Conservation (phyloP, 2,888 invertebrate genomes). For the Plebejus argus region DNA sequence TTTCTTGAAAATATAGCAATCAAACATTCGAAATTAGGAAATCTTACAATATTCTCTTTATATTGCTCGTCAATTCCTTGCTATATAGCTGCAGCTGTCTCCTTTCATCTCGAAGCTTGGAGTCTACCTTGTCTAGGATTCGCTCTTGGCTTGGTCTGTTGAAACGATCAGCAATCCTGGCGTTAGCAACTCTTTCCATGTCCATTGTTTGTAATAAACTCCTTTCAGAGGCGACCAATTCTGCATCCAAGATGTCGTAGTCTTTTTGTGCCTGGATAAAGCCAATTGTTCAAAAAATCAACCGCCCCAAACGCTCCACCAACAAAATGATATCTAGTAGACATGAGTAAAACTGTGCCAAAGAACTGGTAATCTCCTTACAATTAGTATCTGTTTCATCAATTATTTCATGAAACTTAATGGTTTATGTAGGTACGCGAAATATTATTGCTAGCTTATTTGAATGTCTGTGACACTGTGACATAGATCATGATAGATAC, state of each 20-base stretch:
- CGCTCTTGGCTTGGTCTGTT: conserved; percentile 84
- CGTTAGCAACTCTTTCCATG: conserved; percentile 85
- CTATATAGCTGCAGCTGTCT: conserved; percentile 80
- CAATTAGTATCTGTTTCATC: no score
- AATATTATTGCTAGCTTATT: no score
- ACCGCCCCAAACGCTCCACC: no score
- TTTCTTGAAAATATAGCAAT: no score
- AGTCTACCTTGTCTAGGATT: conserved; percentile 83
- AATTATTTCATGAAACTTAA: no score
- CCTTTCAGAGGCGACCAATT: conserved; percentile 84
- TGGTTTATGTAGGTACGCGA: no score
- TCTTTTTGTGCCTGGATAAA: conserved; percentile 82
- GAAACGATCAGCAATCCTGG: conserved; percentile 85
- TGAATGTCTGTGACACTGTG: no score
- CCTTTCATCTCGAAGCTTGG: conserved; percentile 83
- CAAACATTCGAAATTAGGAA: no score
- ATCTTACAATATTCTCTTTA: conserved; percentile 80
- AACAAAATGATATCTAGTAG: no score
- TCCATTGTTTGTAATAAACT: conserved; percentile 85
- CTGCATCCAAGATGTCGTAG: conserved; percentile 84
- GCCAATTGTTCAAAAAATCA: not conserved
- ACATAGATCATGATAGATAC: no score
- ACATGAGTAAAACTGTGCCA: no score
- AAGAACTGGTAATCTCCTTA: no score
- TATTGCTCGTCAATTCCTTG: conserved; percentile 79